Conservation (phyloP, 2,797 vertebrate species). For the Acanthurus lineatus region DNA sequence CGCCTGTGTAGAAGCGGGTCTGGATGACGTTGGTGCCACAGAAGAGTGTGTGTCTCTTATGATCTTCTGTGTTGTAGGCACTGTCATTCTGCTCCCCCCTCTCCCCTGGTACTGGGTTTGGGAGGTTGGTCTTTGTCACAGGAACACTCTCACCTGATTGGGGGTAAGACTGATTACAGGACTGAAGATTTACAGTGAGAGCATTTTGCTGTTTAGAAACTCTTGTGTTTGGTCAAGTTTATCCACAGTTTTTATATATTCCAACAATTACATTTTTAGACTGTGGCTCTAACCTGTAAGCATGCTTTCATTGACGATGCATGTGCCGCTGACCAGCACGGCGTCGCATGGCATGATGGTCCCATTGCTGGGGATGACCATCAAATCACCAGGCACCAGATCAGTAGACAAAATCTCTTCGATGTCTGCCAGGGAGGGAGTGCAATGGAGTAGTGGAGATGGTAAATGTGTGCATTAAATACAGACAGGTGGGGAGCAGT, state of each 20-base stretch:
- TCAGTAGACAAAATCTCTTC: slow-evolving; percentile 97
- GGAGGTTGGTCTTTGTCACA: slow-evolving; percentile 97
- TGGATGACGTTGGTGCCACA: slow-evolving; percentile 97
- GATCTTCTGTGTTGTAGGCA: slow-evolving; percentile 90
- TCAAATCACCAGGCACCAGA: slow-evolving; percentile 95
- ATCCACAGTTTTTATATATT: neutral
- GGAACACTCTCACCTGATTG: slow-evolving; percentile 96
- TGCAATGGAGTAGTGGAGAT: neutral
- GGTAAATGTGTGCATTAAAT: slow-evolving; percentile 7
- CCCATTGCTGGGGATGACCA: slow-evolving; percentile 95
- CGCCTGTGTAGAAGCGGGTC: slow-evolving; percentile 98
- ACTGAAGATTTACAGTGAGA: neutral
- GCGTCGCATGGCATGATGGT: slow-evolving; percentile 98
- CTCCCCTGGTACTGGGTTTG: slow-evolving; percentile 87
- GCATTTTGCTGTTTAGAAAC: neutral
- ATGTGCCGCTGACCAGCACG: slow-evolving; percentile 95
- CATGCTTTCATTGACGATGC: slow-evolving; percentile 99
- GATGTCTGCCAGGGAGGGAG: slow-evolving; percentile 83
- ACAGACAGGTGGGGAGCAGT: neutral
- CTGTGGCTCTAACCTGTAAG: slow-evolving; percentile 90
- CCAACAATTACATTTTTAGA: neutral
- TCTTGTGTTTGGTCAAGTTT: neutral
- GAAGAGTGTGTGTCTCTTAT: slow-evolving; percentile 96
- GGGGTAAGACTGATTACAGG: neutral
- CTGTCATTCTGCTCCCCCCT: slow-evolving; percentile 79